Conservation (phyloP, 2,113 vertebrate species). For the Ornithorhynchus anatinus region DNA sequence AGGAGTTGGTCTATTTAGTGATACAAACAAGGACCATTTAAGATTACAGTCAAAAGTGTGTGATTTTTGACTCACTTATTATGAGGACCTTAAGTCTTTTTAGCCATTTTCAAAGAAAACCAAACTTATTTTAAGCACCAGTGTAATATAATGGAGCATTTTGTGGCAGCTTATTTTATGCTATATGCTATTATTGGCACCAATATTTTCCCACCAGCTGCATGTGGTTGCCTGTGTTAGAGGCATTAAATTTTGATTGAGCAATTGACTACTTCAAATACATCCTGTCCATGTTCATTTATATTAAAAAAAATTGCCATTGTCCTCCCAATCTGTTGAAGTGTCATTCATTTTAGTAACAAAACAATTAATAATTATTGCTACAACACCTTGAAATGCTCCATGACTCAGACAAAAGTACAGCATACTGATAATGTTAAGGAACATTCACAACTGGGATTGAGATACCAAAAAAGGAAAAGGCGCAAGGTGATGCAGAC, state of each 20-base stretch:
- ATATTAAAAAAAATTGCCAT: background rate
- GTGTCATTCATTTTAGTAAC: background rate
- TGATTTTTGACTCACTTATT: background rate
- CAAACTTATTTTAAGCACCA: background rate
- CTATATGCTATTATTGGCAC: background rate
- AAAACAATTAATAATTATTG: background rate
- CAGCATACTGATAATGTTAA: no score
- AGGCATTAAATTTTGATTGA: background rate
- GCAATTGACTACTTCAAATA: background rate
- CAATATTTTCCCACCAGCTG: background rate
- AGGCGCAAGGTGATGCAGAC: no score
- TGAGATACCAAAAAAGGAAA: no score
- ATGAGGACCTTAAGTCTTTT: background rate
- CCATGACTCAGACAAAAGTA: no score
- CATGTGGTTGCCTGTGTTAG: background rate
- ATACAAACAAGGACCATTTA: no score
- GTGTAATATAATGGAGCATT: background rate
- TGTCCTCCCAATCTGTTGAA: background rate
- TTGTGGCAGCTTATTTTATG: background rate
- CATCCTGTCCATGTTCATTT: background rate
- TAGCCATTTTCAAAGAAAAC: slow-evolving; percentile 17
- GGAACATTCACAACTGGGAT: no score
- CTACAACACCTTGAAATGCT: no score
- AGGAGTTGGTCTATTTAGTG: no score
- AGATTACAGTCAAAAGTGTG: background rate